These are phyloP conservation scores for Homalodisca vitripennis DNA, from an alignment of 1,140 invertebrate species.

Conservation along the genomic window DNA sequence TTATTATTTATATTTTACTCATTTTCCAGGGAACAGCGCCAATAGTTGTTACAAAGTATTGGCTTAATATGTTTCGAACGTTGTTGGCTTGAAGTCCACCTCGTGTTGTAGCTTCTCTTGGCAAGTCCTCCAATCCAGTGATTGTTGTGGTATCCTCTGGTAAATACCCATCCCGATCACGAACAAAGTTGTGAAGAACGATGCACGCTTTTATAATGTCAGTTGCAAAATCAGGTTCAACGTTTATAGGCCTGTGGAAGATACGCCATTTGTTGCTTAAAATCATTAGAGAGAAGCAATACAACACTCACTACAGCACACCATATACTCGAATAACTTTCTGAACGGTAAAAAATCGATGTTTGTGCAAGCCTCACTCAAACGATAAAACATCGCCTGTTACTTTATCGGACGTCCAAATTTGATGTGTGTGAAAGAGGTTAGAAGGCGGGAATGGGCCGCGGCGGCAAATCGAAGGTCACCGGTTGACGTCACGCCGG, in stretches of 20 bases:
- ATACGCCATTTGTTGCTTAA: background rate
- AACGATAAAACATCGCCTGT: too few species aligned
- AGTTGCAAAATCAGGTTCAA: background rate
- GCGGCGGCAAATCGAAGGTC: too few species aligned
- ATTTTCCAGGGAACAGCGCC: background rate
- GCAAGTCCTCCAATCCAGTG: background rate
- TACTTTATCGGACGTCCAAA: too few species aligned
- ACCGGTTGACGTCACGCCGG: too few species aligned
- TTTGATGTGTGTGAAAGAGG: too few species aligned
- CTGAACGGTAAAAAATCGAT: too few species aligned
- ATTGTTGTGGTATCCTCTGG: conserved; percentile 37
- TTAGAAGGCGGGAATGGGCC: too few species aligned
- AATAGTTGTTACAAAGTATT: background rate
- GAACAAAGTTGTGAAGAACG: conserved; percentile 43
- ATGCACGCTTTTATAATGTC: conserved; percentile 41
- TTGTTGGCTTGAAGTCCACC: background rate
- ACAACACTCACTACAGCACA: too few species aligned
- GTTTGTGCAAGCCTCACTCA: too few species aligned
- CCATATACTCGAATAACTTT: too few species aligned
- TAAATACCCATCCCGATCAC: conserved; percentile 36
- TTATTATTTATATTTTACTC: background rate
- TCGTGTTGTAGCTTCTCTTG: background rate
- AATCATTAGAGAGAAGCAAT: too few species aligned
- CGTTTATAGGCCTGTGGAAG: background rate
- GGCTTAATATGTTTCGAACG: background rate